Evolutionary conservation across 2,888 invertebrate genomes (phyloP).

Genomic region (Lycia hirtaria): DNA sequence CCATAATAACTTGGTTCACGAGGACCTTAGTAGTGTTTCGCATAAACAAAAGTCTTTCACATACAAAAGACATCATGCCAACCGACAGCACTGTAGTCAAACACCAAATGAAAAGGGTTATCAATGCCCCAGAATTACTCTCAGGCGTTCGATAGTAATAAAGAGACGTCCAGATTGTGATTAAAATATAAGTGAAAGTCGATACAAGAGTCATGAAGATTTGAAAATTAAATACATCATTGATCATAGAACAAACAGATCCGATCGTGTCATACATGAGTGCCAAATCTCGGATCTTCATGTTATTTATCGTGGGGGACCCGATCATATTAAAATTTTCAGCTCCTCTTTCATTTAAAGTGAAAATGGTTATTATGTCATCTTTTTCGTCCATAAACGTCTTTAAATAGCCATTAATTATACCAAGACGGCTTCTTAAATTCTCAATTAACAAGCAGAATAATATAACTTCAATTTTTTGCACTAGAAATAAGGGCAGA

Average conservation of each 20-base stretch:
- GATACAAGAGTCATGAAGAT: constrained; percentile 64
- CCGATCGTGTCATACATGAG: constrained; percentile 59
- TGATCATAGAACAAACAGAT: constrained; percentile 54
- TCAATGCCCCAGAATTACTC: constrained; percentile 44
- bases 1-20: constrained; percentile 67
- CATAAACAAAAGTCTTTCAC: constrained; percentile 55
- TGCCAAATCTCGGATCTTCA: constrained; percentile 59
- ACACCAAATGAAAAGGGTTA: constrained; percentile 57
- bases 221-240: constrained; percentile 63
- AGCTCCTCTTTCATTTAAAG: constrained; percentile 41
- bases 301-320: constrained; percentile 46
- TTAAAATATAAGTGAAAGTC: constrained; percentile 60
- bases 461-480: constrained; percentile 56
- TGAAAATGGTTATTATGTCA: constrained; percentile 45
- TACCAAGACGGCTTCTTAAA: constrained; percentile 51
- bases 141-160: constrained; percentile 52
- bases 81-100: constrained; percentile 53
- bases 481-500: constrained; percentile 50
- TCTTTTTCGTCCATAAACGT: constrained; percentile 53
- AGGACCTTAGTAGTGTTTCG: constrained; percentile 58
- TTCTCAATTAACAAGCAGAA: constrained; percentile 58
- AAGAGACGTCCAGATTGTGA: constrained; percentile 61
- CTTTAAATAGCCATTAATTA: constrained; percentile 57
- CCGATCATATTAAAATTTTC: constrained; percentile 50
- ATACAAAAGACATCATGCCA: constrained; percentile 55